phyloP scores from a whole-genome alignment of 1,140 invertebrate genomes.

The Danaus plexippus region DNA sequence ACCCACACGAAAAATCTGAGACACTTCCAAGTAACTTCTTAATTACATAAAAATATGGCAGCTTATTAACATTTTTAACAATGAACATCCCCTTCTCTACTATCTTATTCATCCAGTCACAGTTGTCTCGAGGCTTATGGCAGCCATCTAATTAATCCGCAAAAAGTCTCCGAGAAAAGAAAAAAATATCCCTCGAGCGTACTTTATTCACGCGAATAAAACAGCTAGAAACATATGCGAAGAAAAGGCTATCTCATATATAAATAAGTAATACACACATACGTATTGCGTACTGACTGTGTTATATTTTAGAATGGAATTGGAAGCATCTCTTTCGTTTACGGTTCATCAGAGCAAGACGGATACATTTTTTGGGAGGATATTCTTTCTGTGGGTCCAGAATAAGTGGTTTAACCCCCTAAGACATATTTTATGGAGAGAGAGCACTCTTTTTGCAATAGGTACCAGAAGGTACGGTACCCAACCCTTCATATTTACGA shows the following conservation, averaged over 20 bases:
- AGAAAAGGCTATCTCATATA: slow-evolving; percentile 47
- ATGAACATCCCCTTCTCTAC: slow-evolving; percentile 2
- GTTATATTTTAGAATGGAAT: too few species aligned
- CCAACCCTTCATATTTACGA: slow-evolving; percentile 66
- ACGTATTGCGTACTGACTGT: slow-evolving; percentile 13
- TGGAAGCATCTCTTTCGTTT: not conserved
- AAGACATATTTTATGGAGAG: slow-evolving; percentile 63
- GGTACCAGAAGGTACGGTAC: slow-evolving; percentile 56
- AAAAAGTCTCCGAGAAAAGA: slow-evolving; percentile 25
- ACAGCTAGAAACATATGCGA: slow-evolving; percentile 55
- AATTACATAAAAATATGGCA: too few species aligned
- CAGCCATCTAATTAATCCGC: slow-evolving; percentile 33
- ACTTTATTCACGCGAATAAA: slow-evolving; percentile 61
- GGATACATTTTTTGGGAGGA: not conserved
- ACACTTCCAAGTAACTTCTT: too few species aligned
- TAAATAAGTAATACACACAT: slow-evolving; percentile 48
- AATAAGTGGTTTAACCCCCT: slow-evolving; percentile 18
- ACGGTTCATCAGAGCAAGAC: not conserved
- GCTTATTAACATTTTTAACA: slow-evolving; percentile 14
- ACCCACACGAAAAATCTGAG: too few species aligned
- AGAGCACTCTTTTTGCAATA: slow-evolving; percentile 61
- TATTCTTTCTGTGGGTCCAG: slow-evolving; percentile 3
- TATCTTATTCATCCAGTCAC: not conserved
- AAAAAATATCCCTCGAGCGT: slow-evolving; percentile 36
- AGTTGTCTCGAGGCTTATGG: slow-evolving; percentile 13